phyloP scores from a whole-genome alignment of 2,113 vertebrate species.

The Prunella fulvescens region DNA sequence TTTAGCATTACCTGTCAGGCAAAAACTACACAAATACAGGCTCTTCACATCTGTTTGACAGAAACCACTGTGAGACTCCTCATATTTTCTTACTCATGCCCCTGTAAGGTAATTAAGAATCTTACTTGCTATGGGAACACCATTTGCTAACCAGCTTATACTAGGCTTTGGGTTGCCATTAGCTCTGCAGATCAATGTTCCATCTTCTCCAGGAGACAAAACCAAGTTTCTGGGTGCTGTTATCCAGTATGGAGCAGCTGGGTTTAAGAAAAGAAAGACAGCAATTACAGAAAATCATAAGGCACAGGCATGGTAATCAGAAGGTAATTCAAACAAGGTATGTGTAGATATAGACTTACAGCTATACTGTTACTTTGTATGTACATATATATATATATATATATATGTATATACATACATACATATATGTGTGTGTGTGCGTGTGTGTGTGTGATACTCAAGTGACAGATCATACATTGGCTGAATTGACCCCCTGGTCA shows the following conservation, averaged over 20 bases:
- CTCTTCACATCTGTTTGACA: background rate
- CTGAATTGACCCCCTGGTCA: background rate
- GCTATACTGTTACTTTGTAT: background rate
- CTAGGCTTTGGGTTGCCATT: constrained; percentile 89
- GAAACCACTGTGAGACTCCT: background rate
- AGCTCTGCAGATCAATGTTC: constrained; percentile 86
- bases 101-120: background rate
- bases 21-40: background rate
- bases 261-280: constrained; percentile 8
- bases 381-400: background rate
- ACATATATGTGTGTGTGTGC: background rate
- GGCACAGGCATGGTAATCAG: background rate
- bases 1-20: background rate
- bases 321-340: background rate
- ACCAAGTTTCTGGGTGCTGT: constrained; percentile 86
- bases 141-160: constrained; percentile 89
- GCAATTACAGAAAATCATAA: background rate
- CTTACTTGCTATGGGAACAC: constrained; percentile 89
- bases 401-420: too few relatives aligned
- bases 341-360: background rate
- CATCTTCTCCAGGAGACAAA: constrained; percentile 88
- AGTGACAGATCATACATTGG: background rate
- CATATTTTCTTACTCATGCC: background rate
- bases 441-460: background rate
- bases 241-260: constrained; percentile 97